Evolutionary conservation across 2,113 vertebrate species (phyloP), one percentile per base, ranked within the genome.

Genomic region (Numida meleagris): DNA sequence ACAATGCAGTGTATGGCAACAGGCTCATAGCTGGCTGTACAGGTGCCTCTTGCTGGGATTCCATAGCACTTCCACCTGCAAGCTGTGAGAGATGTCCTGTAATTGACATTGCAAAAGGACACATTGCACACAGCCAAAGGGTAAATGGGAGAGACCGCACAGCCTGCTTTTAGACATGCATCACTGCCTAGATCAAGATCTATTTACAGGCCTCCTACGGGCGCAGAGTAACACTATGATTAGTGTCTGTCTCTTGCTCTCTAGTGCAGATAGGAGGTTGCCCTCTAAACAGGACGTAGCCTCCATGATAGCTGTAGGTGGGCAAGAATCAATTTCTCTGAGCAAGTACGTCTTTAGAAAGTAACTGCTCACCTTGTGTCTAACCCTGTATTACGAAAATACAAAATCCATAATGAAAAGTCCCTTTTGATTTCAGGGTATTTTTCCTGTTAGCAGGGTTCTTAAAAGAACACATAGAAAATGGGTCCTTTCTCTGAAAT

Each of bases 121-220:
- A 73, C 6, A 1, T 15, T 25, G 61, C 74, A 55, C 8, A 11
- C 0, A 25, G n/a, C 58, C 2, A 2, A 40, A 36, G 74, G 51
- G 46, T 15, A 53, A 59, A 40, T 1, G 51, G 2, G 6, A 46
- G 65, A 81, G n/a, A 72, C 51, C 4, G 1, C 50, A 46, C 10
- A 77, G 45, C 72, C 67, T 81, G 45, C 43, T 51, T 53, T 94
- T 53, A 78, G 46, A 12, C 77, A 82, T 63, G 73, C 65, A 71
- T 57, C 61, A 14, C 57, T 61, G 83, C 61, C 36, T 2, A 0
- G 25, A 76, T 15, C 43, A 20, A 53, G 68, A 78, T 19, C 46
- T 63, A 48, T 29, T 71, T 59, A 40, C 42, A 50, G 45, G 14
- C n/a, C 50, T 76, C 68, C 67, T 5, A 8, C 5, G 29, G 36